Percentiles rank a stretch among this genome's conserved stretches.
phyloP scores from a whole-genome alignment of 2,113 vertebrate species.

The Picathartes gymnocephalus region DNA sequence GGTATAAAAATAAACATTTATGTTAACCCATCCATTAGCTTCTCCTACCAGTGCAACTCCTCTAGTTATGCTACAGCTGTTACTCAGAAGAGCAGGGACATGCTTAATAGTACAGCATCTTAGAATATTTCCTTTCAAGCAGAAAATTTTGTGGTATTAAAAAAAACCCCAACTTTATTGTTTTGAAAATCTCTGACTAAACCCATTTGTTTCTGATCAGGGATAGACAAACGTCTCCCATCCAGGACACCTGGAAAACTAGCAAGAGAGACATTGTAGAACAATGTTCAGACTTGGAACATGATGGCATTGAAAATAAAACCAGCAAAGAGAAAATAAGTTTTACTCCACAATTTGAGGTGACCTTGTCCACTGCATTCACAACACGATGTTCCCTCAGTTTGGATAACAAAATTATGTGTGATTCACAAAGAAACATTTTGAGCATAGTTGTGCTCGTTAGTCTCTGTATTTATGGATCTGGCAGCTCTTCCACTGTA shows the following conservation, averaged over 20 bases:
- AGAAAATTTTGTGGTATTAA: not conserved
- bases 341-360: not conserved
- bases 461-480: not conserved
- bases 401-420: constrained; percentile 20
- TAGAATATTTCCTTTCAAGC: not conserved
- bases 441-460: not conserved
- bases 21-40: not conserved
- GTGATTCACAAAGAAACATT: constrained; percentile 29
- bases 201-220: not conserved
- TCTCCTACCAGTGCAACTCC: not conserved
- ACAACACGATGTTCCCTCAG: constrained; percentile 19
- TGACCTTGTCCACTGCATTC: not conserved
- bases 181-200: not conserved
- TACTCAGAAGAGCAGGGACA: not conserved
- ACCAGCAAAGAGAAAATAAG: not conserved
- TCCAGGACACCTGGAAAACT: not conserved
- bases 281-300: not conserved
- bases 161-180: not conserved
- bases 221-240: not conserved
- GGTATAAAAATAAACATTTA: not conserved
- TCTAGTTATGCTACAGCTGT: not conserved
- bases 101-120: not conserved
- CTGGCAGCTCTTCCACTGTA: not conserved
- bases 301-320: constrained; percentile 10
- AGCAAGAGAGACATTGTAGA: not conserved